phyloP scores from a whole-genome alignment of 2,113 vertebrate genomes.

The Girardinichthys multiradiatus region DNA sequence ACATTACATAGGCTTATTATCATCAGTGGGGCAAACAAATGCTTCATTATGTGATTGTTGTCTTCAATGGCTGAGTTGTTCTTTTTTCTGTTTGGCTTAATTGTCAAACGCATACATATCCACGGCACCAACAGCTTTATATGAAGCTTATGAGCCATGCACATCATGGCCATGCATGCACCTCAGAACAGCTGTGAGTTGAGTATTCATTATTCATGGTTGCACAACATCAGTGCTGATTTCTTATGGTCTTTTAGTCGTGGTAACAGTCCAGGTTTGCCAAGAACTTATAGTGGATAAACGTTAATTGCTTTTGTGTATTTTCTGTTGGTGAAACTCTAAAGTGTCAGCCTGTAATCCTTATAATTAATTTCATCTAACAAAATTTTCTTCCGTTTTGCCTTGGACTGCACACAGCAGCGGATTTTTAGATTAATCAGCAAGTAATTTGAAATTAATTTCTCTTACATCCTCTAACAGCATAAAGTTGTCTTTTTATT shows the following conservation, averaged over 20 bases:
- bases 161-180: constrained; percentile 1
- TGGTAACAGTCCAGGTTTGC: neutral
- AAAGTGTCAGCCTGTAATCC: neutral
- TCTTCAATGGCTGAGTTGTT: constrained; percentile 24
- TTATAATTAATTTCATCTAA: neutral
- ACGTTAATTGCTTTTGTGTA: neutral
- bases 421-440: too few relatives aligned
- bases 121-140: neutral
- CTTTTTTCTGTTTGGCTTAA: constrained; percentile 12
- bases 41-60: constrained; percentile 16
- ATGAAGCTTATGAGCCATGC: neutral
- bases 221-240: constrained; percentile 13
- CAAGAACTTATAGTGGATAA: neutral
- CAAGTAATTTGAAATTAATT: too few relatives aligned
- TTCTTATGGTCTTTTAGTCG: constrained; percentile 3
- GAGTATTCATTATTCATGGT: constrained; percentile 11
- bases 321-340: neutral
- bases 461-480: too few relatives aligned
- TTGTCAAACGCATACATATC: constrained; percentile 6
- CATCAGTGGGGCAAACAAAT: neutral
- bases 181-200: constrained; percentile 15
- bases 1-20: constrained; percentile 10
- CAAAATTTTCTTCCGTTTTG: neutral
- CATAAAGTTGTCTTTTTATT: too few relatives aligned
- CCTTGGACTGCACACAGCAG: neutral